Conservation (phyloP, 2,797 vertebrate genomes). For the Coreius guichenoti region DNA sequence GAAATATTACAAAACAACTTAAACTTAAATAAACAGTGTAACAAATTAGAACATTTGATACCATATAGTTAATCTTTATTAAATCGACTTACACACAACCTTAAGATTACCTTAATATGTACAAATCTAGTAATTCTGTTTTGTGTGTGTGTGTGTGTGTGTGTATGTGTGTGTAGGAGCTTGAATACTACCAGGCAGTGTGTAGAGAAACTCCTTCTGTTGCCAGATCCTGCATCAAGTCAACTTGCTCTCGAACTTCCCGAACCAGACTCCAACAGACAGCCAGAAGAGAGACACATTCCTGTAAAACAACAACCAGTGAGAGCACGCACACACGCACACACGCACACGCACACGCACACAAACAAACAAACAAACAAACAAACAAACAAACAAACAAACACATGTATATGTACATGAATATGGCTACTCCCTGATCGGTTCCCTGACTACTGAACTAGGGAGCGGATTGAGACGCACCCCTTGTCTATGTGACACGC, state of each 20-base stretch:
- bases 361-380: background rate
- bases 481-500: no score
- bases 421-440: no score
- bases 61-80: no score
- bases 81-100: background rate
- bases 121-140: background rate
- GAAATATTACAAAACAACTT: no score
- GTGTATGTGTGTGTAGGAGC: conserved; percentile 78
- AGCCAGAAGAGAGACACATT: conserved; percentile 67
- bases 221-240: conserved; percentile 74
- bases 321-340: conserved; percentile 41
- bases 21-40: no score
- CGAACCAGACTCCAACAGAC: conserved; percentile 68
- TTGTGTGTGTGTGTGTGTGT: conserved; percentile 51
- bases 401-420: background rate
- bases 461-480: no score
- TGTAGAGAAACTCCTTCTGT: conserved; percentile 75
- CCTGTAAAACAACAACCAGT: conserved; percentile 82
- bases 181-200: conserved; percentile 82
- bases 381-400: background rate
- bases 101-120: background rate
- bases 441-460: no score
- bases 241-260: conserved; percentile 63
- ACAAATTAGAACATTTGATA: no score
- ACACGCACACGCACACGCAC: background rate